These are phyloP conservation scores for Halictus quadricinctus DNA, from an alignment of 2,888 invertebrate species.

Conservation along the genomic window DNA sequence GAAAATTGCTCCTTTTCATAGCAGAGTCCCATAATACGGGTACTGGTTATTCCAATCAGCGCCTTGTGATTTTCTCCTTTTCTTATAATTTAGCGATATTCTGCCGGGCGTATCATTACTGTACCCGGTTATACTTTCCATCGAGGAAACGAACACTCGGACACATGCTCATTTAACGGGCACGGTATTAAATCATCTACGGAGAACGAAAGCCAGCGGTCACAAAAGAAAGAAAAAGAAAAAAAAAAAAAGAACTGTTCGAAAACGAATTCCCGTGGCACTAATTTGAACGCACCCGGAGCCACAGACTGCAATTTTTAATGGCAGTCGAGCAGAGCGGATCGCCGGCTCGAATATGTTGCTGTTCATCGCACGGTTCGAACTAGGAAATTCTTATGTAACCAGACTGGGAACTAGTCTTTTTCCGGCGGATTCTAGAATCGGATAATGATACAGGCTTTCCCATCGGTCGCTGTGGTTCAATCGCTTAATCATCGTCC, in stretches of 20 bases:
- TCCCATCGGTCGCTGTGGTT: conserved; percentile 22
- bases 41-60: neutral
- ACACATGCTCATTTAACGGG: neutral
- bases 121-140: neutral
- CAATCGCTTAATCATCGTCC: conserved; percentile 52
- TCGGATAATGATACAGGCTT: conserved; percentile 33
- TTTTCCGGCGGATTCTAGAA: conserved; percentile 34
- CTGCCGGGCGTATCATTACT: neutral
- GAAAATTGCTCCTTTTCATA: no score
- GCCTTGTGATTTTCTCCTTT: neutral
- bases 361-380: conserved; percentile 4
- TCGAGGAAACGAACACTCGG: neutral
- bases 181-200: neutral
- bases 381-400: conserved; percentile 36
- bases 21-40: neutral
- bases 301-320: neutral
- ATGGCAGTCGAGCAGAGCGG: neutral
- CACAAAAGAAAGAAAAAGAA: neutral
- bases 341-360: neutral
- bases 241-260: neutral
- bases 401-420: conserved; percentile 35
- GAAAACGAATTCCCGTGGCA: neutral
- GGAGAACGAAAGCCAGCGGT: neutral
- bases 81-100: neutral
- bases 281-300: neutral